Evolutionary conservation across 2,113 vertebrate genomes (phyloP), one percentile per base, ranked within the genome.

Genomic region (Psephotus haematonotus): DNA sequence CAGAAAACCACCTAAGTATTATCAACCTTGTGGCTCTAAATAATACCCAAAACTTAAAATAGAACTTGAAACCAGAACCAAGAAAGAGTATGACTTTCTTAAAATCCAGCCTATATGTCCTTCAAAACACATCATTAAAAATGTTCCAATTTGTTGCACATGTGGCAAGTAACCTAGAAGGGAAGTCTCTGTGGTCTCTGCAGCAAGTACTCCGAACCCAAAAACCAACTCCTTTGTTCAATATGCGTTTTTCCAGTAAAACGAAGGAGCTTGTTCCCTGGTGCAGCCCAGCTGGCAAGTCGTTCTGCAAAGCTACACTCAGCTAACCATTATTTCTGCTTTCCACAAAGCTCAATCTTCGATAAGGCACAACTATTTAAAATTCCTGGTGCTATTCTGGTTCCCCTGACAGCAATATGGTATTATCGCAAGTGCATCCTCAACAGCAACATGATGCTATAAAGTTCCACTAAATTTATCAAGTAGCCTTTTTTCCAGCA

Each of bases 381-480:
- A 93, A 90, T 88, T 90, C 72, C 83, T 22, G 1, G 11, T 57
- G 74, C 75, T 60, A 23, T 69, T 94, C 50, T 90, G 31, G 68
- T 76, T 93, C 84, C 90, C 62, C 52, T 52, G 75, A 72, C 75
- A 82, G 49, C 2, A 44, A 90, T 59, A 74, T 2, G 9, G 47
- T 19, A 82, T 86, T 77, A 82, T 70, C 52, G 2, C 55, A 80
- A 93, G 47, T 63, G 50, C 63, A 86, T 64, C 60, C 79, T 93
- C 3, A 1, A 86, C 78, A 85, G 81, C 69, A 77, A 53, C 11
- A 16, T 8, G 70, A 82, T 70, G 68, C n/a, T 65, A 86, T 74
- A 24, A 92, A 95, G 93, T 91, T 89, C 67, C 1, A 0, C 69
- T 95, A 68, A 95, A 97, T 95, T 94, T 96, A 96, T 71, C 0